Evolutionary conservation across 2,888 invertebrate species (phyloP), one percentile per base, ranked within the genome.

Genomic region (Cordilura impudica): DNA sequence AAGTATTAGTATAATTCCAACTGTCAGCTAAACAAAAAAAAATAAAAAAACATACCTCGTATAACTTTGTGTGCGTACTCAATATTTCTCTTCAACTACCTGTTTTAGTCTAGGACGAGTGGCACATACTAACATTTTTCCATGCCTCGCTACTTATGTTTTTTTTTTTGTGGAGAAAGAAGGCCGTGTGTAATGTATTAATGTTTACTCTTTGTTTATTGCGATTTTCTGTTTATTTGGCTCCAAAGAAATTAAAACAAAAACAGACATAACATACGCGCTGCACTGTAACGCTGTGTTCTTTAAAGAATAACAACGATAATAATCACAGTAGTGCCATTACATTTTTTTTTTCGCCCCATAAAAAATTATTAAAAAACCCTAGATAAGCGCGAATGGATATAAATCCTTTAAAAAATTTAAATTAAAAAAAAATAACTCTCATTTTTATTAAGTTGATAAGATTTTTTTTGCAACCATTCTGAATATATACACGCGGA

Each of bases 151-250:
- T 47, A 49, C 14, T 19, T 14, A 18, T 26, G 26, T 26, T 4
- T 26, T 26, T 4, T 26, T 26, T 3, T 26, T 4, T 39, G 35
- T n/a, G 35, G n/a, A 39, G n/a, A 39, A 47, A 61, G 61, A 61
- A 61, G 61, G 61, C 61, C 47, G 61, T 61, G 47, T 61, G 61
- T 61, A 56, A 56, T 12, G 12, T 56, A 16, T 35, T 49, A 12
- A 21, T 31, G 49, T 35, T 49, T 63, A 12, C 35, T 7, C 19
- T 39, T n/a, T 31, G 31, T 31, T 31, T 39, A 39, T n/a, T 39
- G 35, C 35, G n/a, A 39, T 39, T n/a, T n/a, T 39, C 12, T 39
- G 35, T 39, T 39, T 39, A 39, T 39, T 12, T 39, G 35, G 12
- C 35, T 39, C 35, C 35, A n/a, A 10, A 10, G 31, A 31, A 31